phyloP scores from a whole-genome alignment of 1,140 invertebrate species.

The Aphaenogaster rudis region DNA sequence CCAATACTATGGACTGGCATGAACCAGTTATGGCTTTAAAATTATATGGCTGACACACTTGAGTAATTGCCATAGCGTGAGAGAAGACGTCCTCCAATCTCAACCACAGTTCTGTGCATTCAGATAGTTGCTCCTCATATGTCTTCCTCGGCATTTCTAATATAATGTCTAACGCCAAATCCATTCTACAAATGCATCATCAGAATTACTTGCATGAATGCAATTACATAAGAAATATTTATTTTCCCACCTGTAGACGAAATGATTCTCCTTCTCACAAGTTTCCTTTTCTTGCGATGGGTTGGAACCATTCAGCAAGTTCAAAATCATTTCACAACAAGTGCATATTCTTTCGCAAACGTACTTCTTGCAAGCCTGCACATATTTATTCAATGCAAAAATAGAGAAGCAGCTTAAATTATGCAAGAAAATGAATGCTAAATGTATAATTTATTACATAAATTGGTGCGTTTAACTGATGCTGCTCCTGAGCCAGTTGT shows the following conservation, averaged over 20 bases:
- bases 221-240: not conserved
- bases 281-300: slow-evolving; percentile 79
- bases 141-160: slow-evolving; percentile 77
- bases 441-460: slow-evolving; percentile 80
- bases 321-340: slow-evolving; percentile 82
- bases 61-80: slow-evolving; percentile 85
- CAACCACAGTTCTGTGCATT: slow-evolving; percentile 81
- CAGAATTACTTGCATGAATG: not conserved
- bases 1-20: slow-evolving; percentile 83
- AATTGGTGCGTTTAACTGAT: slow-evolving; percentile 80
- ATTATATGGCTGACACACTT: slow-evolving; percentile 84
- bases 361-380: slow-evolving; percentile 81
- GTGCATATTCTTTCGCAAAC: slow-evolving; percentile 82
- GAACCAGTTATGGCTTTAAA: slow-evolving; percentile 84
- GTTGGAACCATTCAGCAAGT: slow-evolving; percentile 79
- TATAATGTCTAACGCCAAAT: slow-evolving; percentile 83
- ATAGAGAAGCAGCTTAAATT: slow-evolving; percentile 29
- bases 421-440: slow-evolving; percentile 19
- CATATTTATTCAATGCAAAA: not conserved
- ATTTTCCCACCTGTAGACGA: slow-evolving; percentile 81
- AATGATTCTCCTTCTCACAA: slow-evolving; percentile 83
- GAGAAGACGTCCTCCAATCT: slow-evolving; percentile 84
- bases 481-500: slow-evolving; percentile 82
- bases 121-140: slow-evolving; percentile 73
- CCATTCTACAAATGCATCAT: slow-evolving; percentile 79